These are phyloP conservation scores for Cantharis lateralis DNA, from an alignment of 2,888 invertebrate genomes.

Conservation along the genomic window DNA sequence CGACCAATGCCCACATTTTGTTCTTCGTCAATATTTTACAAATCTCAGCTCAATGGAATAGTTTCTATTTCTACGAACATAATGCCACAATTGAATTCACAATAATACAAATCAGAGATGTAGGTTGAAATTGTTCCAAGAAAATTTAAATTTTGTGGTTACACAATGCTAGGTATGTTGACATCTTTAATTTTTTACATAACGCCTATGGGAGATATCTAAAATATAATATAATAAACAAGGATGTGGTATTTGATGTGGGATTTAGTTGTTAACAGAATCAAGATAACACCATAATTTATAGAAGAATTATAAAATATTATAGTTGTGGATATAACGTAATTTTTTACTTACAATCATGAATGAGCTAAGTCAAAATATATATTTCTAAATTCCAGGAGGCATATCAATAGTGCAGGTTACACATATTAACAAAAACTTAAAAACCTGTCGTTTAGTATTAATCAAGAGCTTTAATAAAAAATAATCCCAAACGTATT, in stretches of 20 bases:
- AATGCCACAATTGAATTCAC: conserved; percentile 2
- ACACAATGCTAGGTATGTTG: not conserved
- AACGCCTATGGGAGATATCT: not conserved
- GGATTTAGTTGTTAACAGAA: conserved; percentile 15
- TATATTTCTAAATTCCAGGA: conserved; percentile 37
- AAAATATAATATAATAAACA: conserved; percentile 3
- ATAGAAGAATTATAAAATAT: conserved; percentile 14
- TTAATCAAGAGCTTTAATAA: conserved; percentile 46
- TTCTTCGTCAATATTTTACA: not conserved
- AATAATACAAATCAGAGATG: not conserved
- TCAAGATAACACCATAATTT: conserved; percentile 18
- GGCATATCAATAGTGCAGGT: conserved; percentile 37
- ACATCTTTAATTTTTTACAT: not conserved
- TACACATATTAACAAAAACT: conserved; percentile 26
- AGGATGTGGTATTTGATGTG: not conserved
- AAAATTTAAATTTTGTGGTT: not conserved
- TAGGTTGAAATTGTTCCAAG: conserved; percentile 14
- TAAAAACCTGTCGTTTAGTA: conserved; percentile 46
- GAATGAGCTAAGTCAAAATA: conserved; percentile 35
- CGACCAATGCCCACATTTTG: not conserved
- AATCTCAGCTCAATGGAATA: not conserved
- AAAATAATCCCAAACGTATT: conserved; percentile 51
- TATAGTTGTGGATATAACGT: conserved; percentile 24
- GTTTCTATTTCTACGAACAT: not conserved
- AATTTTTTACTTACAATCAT: conserved; percentile 28